Evolutionary conservation across 2,113 vertebrate species (phyloP).

Genomic region (Peromyscus polionotus): DNA sequence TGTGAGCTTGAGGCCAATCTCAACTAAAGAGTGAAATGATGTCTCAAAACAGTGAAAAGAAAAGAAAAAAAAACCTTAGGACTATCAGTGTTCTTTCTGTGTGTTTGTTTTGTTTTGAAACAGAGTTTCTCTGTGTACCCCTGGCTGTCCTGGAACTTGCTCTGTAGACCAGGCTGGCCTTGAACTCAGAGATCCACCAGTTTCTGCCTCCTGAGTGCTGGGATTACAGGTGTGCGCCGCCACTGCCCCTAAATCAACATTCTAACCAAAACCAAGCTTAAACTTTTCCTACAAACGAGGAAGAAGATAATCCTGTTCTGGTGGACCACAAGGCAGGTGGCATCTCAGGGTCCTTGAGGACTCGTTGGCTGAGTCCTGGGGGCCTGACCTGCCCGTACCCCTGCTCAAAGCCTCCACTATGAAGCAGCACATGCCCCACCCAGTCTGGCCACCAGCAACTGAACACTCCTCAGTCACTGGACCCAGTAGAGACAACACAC

Average conservation of each 20-base stretch:
- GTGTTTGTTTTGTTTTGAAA: not conserved
- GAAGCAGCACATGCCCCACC: accelerated
- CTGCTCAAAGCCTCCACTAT: not conserved
- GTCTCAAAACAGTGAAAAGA: not conserved
- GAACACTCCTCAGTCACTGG: not conserved
- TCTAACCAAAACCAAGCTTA: not conserved
- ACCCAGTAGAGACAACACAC: not conserved
- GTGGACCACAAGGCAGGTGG: not conserved
- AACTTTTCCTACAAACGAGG: not conserved
- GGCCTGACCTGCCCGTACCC: not conserved
- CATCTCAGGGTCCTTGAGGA: not conserved
- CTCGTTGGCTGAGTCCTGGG: not conserved
- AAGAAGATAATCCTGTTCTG: not conserved
- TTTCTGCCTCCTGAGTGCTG: not conserved
- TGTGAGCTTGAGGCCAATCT: not conserved
- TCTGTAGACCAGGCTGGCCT: not conserved
- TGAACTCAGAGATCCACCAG: not conserved
- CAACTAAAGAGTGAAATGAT: not conserved
- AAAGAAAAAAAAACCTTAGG: not conserved
- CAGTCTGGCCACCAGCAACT: not conserved
- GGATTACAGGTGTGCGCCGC: not conserved
- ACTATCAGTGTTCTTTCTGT: not conserved
- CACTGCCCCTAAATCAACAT: not conserved
- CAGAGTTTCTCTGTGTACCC: not conserved
- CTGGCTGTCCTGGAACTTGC: not conserved